Conservation (phyloP, 2,113 vertebrate species). For the Platysternon megacephalum region DNA sequence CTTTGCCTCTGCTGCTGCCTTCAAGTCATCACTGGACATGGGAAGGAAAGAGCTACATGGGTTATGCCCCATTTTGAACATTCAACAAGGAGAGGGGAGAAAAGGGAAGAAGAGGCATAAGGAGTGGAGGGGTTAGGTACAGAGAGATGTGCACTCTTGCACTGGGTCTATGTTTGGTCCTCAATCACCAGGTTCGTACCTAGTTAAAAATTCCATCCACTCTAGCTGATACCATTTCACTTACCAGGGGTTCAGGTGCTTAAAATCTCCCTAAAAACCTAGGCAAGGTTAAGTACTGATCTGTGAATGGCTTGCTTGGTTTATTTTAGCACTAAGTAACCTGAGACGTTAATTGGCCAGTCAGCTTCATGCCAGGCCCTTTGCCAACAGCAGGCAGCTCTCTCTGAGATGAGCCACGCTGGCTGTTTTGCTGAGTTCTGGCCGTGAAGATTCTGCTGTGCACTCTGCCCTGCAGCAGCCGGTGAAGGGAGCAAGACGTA, state of each 20-base stretch:
- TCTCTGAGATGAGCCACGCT: background rate
- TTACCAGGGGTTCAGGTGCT: background rate
- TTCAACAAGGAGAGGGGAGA: background rate
- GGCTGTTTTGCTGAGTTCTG: background rate
- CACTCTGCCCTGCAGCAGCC: background rate
- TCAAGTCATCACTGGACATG: background rate
- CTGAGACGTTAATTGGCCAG: background rate
- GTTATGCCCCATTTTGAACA: background rate
- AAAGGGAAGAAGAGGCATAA: background rate
- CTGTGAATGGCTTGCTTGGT: background rate
- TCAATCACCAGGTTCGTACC: background rate
- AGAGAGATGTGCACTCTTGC: background rate
- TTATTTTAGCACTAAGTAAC: background rate
- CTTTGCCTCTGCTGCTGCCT: background rate
- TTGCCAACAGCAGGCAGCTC: background rate
- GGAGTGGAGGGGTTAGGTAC: background rate
- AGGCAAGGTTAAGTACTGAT: background rate
- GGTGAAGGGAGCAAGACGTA: background rate
- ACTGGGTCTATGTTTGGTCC: background rate
- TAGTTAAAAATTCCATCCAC: background rate
- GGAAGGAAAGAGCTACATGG: background rate
- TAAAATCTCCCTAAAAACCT: background rate
- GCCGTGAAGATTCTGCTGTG: background rate
- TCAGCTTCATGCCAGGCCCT: background rate
- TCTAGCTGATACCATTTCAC: accelerated